Evolutionary conservation across 2,797 vertebrate genomes (phyloP).

Genomic region (Myotis findleyi): DNA sequence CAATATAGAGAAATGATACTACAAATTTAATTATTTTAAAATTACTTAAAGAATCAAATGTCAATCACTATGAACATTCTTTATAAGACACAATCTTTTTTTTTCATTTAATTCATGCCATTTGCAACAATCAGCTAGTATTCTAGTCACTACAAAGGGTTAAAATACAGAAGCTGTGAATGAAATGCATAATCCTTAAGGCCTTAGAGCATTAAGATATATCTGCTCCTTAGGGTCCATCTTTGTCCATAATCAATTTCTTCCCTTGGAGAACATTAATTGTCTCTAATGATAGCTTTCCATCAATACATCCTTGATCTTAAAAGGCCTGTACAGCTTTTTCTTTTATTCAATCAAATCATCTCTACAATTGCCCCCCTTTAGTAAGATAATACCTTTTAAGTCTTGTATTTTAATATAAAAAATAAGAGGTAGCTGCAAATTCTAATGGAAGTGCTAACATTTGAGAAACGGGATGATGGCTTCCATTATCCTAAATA

Average conservation of each 20-base stretch:
- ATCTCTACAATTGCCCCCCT: conserved; percentile 93
- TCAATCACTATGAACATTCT: conserved; percentile 59
- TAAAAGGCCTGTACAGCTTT: conserved; percentile 92
- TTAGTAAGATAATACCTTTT: conserved; percentile 95
- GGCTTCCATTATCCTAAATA: conserved; percentile 95
- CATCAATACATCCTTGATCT: conserved; percentile 95
- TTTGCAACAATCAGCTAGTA: conserved; percentile 62
- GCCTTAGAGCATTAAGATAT: conserved; percentile 90
- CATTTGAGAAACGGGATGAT: conserved; percentile 91
- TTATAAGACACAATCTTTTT: not conserved
- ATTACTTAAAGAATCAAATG: conserved; percentile 71
- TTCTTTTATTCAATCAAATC: conserved; percentile 97
- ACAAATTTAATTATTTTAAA: conserved; percentile 64
- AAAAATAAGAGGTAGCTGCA: conserved; percentile 95
- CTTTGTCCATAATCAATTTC: conserved; percentile 96
- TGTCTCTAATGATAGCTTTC: conserved; percentile 98
- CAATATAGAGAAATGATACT: not conserved
- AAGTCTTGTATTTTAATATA: conserved; percentile 96
- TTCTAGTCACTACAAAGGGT: conserved; percentile 83
- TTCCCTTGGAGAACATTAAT: conserved; percentile 94
- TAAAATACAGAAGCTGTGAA: conserved; percentile 89
- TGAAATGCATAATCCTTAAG: conserved; percentile 89
- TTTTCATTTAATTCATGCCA: conserved; percentile 37
- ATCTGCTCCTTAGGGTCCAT: conserved; percentile 91
- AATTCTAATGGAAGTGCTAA: conserved; percentile 92